Evolutionary conservation across 2,113 vertebrate species (phyloP).

Genomic region (Eudyptes chrysolophus): DNA sequence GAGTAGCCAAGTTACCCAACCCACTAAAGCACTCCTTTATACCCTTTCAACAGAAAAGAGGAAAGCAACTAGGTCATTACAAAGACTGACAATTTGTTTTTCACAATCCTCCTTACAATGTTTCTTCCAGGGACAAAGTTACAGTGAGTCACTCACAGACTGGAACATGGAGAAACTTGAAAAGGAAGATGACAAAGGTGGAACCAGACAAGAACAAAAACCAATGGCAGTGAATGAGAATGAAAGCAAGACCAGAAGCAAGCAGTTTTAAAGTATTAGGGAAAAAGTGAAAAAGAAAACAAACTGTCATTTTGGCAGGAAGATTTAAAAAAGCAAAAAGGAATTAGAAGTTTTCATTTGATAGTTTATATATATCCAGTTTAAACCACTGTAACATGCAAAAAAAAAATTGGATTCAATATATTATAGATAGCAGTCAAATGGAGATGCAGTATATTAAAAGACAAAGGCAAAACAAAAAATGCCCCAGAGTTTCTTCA

Average conservation of each 20-base stretch:
- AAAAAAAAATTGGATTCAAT: background rate
- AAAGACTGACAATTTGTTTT: background rate
- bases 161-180: background rate
- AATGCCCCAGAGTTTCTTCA: accelerated
- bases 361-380: background rate
- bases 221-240: background rate
- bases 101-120: background rate
- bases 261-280: background rate
- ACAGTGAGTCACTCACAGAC: background rate
- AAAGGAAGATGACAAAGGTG: background rate
- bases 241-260: background rate
- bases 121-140: background rate
- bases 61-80: background rate
- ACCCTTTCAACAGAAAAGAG: background rate
- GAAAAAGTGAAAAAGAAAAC: background rate
- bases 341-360: background rate
- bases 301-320: background rate
- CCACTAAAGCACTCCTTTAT: background rate
- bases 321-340: background rate
- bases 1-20: background rate
- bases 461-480: background rate
- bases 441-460: background rate
- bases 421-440: background rate
- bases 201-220: background rate
- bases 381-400: background rate